Base-by-base conservation (phyloP, 2,888 invertebrate species). In the Agrochola macilenta region DNA sequence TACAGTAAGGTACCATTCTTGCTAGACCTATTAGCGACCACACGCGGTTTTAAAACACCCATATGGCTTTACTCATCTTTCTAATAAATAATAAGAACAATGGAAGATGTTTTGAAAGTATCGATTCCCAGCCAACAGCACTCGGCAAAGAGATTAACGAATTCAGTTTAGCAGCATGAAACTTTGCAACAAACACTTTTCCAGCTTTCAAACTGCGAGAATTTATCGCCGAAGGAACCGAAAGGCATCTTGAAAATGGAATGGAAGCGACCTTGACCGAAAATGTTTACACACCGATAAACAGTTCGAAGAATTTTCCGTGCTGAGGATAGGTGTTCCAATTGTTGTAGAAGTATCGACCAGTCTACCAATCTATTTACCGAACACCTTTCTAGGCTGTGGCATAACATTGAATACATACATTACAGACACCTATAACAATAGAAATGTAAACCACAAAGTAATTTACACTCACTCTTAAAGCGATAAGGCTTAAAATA, bases 181-280 rank as follows among this genome's bases (percentile, higher is more conserved):
- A 76, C 81, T 83, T 78, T 61, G 68, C 39, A 69, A 65, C 69
- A 60, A 86, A 83, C 69, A 86, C 71, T 82, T 60, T 73, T 69
- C 57, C 35, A 64, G 63, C 26, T 86, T 86, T 72, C 58, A 78
- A 82, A 86, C 74, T 85, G 61, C 30, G 74, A 58, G 58, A 72
- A 86, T 83, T 86, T 83, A 85, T 72, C 35, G 69, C 39, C 57
- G 20, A 68, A 54, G 39, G 78, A 86, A 71, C 52, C 86, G 83
- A 80, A 83, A 76, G 76, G 84, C 64, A 80, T 84, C 74, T 84
- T 60, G 57, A 73, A 76, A 80, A 63, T 81, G 68, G 81, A 63
- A 70, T 60, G 58, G 68, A 54, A 39, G 23, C 26, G 69, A 69
- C 84, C 84, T 86, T 85, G 84, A 80, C 87, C 87, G 69, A 79